phyloP scores from a whole-genome alignment of 2,113 vertebrate genomes.

The Tupaia tana region DNA sequence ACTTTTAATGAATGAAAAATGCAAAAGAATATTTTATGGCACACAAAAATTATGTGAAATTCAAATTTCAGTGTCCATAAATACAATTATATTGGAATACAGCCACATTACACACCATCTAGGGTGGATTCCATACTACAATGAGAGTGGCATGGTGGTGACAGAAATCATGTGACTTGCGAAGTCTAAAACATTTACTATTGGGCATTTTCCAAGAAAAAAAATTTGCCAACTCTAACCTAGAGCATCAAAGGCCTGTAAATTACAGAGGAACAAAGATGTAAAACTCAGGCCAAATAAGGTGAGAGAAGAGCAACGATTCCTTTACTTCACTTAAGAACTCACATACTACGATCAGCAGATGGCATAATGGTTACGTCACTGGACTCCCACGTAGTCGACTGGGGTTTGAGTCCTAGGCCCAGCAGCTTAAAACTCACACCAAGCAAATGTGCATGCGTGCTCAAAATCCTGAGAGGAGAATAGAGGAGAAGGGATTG shows the following conservation, averaged over 20 bases:
- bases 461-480: no score
- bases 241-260: not conserved
- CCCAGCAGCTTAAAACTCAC: no score
- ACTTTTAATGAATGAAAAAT: slow-evolving; percentile 38
- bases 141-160: not conserved
- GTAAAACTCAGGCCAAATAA: not conserved
- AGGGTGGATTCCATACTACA: not conserved
- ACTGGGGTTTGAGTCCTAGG: no score
- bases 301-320: not conserved
- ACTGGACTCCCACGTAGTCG: no score
- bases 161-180: not conserved
- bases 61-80: not conserved
- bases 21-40: not conserved
- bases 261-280: slow-evolving; percentile 29
- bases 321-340: slow-evolving; percentile 24
- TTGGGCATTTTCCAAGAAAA: not conserved
- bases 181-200: not conserved
- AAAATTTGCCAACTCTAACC: not conserved
- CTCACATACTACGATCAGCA: not conserved
- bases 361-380: no score
- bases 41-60: slow-evolving; percentile 19
- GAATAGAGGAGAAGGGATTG: no score
- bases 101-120: not conserved
- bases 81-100: not conserved
- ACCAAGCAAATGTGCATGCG: no score